Conservation (phyloP, 2,797 vertebrate species). For the Brachyrhaphis roseni region DNA sequence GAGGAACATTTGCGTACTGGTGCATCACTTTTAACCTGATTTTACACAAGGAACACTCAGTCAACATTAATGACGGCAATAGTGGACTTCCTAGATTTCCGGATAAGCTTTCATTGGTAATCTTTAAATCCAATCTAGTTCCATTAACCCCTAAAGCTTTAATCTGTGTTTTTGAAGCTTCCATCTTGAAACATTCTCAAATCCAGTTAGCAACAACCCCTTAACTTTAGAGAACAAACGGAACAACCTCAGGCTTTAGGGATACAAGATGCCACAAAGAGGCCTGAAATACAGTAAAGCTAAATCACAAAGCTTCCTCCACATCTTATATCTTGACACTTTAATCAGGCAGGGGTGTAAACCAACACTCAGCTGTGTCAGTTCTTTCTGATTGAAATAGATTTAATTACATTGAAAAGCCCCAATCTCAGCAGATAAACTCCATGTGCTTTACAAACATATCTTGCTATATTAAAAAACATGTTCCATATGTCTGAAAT, state of each 20-base stretch:
- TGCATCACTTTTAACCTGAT: constrained; percentile 3
- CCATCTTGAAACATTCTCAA: constrained; percentile 11
- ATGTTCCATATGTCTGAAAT: background rate
- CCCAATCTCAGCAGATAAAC: background rate
- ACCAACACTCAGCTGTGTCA: background rate
- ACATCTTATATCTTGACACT: background rate
- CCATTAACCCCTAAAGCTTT: constrained; percentile 43
- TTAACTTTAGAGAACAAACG: constrained; percentile 1
- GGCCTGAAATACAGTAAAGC: background rate
- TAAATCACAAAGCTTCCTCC: background rate
- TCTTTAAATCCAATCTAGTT: constrained; percentile 55
- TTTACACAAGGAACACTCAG: constrained; percentile 8
- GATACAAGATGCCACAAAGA: background rate
- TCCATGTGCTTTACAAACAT: background rate
- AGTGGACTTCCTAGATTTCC: constrained; percentile 37
- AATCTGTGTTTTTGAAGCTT: constrained; percentile 19
- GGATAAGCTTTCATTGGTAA: constrained; percentile 47
- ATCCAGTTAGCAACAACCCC: constrained; percentile 13
- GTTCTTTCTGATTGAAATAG: background rate
- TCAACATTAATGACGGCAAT: constrained; percentile 34
- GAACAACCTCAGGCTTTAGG: background rate
- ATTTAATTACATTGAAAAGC: background rate
- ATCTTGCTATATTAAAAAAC: background rate
- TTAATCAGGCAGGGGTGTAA: background rate
- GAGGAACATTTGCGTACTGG: background rate